These are phyloP conservation scores for Zoanthus gigantus DNA, from an alignment of 92 coral and sea anemone species.

Conservation along the genomic window DNA sequence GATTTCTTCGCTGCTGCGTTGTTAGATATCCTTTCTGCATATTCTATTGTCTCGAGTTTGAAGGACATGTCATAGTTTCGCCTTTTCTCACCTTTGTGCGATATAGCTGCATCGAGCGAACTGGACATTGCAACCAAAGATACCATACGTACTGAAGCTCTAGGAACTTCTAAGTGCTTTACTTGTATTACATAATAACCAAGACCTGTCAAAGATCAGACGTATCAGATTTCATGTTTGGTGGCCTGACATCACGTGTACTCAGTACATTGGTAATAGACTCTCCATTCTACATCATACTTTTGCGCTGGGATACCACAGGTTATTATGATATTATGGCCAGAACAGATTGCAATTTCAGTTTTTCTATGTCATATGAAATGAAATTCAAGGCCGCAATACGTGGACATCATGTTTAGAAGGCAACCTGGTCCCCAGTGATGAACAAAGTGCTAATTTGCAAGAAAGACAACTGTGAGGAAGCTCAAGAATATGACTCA, in stretches of 20 bases:
- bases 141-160: slow-evolving; percentile 9
- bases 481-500: background rate
- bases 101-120: slow-evolving; percentile 38
- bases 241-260: slow-evolving; percentile 38
- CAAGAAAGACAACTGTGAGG: too few relatives aligned
- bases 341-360: too few relatives aligned
- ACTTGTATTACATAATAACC: too few relatives aligned
- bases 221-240: background rate
- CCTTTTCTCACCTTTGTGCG: slow-evolving; percentile 53
- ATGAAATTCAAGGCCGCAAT: too few relatives aligned
- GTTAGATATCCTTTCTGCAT: background rate
- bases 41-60: slow-evolving; percentile 23
- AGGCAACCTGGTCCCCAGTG: too few relatives aligned
- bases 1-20: slow-evolving; percentile 48
- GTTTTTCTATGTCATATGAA: too few relatives aligned
- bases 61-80: slow-evolving; percentile 6
- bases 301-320: slow-evolving; percentile 23
- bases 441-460: too few relatives aligned
- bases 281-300: slow-evolving; percentile 22
- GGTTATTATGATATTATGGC: background rate
- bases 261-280: too few relatives aligned
- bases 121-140: slow-evolving; percentile 28
- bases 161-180: slow-evolving; percentile 14
- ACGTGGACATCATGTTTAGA: too few relatives aligned
- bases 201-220: slow-evolving; percentile 22